Evolutionary conservation across 1,140 invertebrate genomes (phyloP), one percentile per base, ranked within the genome.

Genomic region (Lerema accius): DNA sequence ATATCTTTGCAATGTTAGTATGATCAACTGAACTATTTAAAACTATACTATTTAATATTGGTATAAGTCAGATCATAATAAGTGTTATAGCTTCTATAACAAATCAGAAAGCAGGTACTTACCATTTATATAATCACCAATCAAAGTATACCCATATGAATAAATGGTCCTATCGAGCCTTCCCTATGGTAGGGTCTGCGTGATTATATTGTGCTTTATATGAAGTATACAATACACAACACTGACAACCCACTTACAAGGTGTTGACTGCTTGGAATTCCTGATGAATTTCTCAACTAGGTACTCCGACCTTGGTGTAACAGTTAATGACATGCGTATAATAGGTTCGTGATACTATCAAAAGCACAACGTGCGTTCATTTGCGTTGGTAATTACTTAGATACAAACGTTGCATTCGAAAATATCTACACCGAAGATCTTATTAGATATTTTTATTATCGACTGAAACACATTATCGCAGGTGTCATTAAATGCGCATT

Each of bases 391-490:
- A 56, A 56, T 56, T 56, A 56, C 50, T 23, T 23, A 55, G 17
- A 28, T 26, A 42, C 37, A 28, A 15, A 40, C 19, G 10, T 32
- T 56, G 51, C 39, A 56, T 56, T 56, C 10, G 39, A 45, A 56
- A 45, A 5, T 45, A 7, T 35, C 23, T 45, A 14, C 50, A 42
- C 10, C 40, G 37, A 26, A 58, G 19, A 55, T 55, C 40, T 10
- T 19, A 58, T 58, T 58, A 58, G 42, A 58, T 15, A 56, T 32
- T 58, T 45, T 45, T 55, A 42, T 11, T 58, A 45, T 28, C 11
- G 0, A 55, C 13, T 55, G 37, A 55, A 42, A 42, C 7, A 26
- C 51, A 55, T 55, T 26, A 19, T 14, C 37, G 7, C 46, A 4
- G 10, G 37, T 26, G n/a, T 55, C 51, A 55, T 55, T 55, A 55